Evolutionary conservation across 2,888 invertebrate species (phyloP), one percentile per base, ranked within the genome.

Genomic region (Eueremaeus valkanovi): DNA sequence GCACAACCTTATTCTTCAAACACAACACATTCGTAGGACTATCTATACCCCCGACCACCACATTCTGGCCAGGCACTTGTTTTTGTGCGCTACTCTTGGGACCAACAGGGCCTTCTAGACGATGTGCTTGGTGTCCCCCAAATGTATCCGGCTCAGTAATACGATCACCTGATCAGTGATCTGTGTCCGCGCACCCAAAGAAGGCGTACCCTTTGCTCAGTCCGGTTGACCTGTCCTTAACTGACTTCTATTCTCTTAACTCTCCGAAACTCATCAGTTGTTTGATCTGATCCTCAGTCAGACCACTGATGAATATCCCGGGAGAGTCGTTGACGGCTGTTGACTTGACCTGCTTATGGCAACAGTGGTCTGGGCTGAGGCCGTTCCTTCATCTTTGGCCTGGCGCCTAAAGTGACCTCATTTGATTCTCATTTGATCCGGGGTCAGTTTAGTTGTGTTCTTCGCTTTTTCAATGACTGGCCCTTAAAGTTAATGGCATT

Each of bases 151-250:
- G n/a, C 11, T n/a, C n/a, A n/a, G n/a, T n/a, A n/a, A n/a, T n/a
- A 68, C 13, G 13, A 80, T 83, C 86, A 93, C 93, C 88, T 95
- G 96, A 85, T 99, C 98, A 16, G 98, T 99, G 87, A 98, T 93
- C 72, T 91, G 90, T 77, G 83, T 99, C 99, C 80, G 95, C 92
- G 86, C 98, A 99, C 87, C 99, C 98, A 84, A 97, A 97, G 87
- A 99, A 99, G n/a, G 98, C 99, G 85, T 97, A 99, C 40, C 99
- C 98, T 85, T 99, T 99, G 83, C 96, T 96, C 73, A 97, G 87
- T 45, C 97, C 97, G 76, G 97, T 97, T 9, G 96, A 94, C 18
- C 95, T 93, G 85, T 99, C 98, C 86, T 97, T 97, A 78, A 98
- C 98, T 85, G 99, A 88, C 87, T 99, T 98, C 88, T 99, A 99